Evolutionary conservation across 1,140 invertebrate species (phyloP), one percentile per base, ranked within the genome.

Genomic region (Drosophila kikkawai): DNA sequence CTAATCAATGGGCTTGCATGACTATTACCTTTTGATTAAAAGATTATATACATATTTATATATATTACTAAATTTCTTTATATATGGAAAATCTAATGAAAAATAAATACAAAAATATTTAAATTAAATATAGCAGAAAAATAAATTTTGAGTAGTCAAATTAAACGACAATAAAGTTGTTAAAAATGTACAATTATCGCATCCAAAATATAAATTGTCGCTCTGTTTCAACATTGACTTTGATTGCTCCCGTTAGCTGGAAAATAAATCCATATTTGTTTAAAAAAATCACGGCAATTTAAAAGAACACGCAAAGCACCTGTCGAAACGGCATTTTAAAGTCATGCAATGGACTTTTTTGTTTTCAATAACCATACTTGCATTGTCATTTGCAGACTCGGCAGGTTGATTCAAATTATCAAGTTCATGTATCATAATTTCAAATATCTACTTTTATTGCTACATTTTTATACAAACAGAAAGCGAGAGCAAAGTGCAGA

Each of bases 401-500:
- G 3, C 17, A 15, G n/a, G 36, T 26, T 15, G 2, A 26, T 13
- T 22, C 2, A 6, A 7, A 36, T 19, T 22, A 13, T 29, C 26
- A 29, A 29, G 26, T 29, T 29, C 26, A 29, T 29, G 26, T 29
- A 29, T 29, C 5, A 29, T 13, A n/a, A 29, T 12, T 51, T 41
- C 9, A 11, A 41, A 51, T 19, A 39, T 11, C 19, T 0, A 17
- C 8, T 34, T 32, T 0, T 17, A 51, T 12, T 19, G n/a, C 9
- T 50, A 29, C 22, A 41, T 19, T 42, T 11, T 32, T 42, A 6
- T 17, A 34, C 17, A 32, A 19, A 15, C 47, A 75, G 85, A 64
- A n/a, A 91, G 83, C 13, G 88, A 93, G 58, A 94, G 94, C 79
- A 85, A 93, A 15, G 96, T 97, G 12, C 94, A 96, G 91, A 96